phyloP scores from a whole-genome alignment of 2,888 invertebrate genomes.

The Euproctis similis region DNA sequence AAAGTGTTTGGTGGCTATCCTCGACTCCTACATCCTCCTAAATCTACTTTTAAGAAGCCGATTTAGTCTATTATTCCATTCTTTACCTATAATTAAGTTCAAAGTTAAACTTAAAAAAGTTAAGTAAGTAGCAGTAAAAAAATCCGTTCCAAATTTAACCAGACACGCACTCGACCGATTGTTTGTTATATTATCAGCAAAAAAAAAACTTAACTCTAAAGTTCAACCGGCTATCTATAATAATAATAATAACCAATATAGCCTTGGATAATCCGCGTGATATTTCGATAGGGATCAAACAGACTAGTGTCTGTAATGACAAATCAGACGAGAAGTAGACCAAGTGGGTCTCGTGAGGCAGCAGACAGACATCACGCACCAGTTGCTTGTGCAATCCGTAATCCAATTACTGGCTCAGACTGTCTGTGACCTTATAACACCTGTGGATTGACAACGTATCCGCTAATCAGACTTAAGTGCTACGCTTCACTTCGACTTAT shows the following conservation, averaged over 20 bases:
- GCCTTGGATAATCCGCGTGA: constrained; percentile 4
- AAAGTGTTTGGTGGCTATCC: no score
- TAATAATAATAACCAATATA: no score
- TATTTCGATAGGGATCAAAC: no score
- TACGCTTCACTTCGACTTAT: no score
- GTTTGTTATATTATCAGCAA: neutral
- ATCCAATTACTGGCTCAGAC: constrained; percentile 46
- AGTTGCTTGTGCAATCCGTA: constrained; percentile 46
- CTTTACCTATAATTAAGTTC: no score
- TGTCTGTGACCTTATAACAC: constrained; percentile 20
- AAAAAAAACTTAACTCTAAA: neutral
- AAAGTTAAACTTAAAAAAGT: no score
- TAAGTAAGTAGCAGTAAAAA: no score
- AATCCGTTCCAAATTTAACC: no score
- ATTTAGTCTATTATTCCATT: no score
- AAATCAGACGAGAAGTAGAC: constrained; percentile 10
- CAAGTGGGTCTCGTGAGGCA: constrained; percentile 4
- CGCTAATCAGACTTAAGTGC: constrained; percentile 6
- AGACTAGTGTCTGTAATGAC: constrained; percentile 18
- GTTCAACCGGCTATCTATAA: constrained; percentile 1
- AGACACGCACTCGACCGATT: no score
- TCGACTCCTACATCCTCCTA: no score
- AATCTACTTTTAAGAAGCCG: no score
- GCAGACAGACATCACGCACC: constrained; percentile 54
- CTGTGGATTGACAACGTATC: constrained; percentile 20